Evolutionary conservation across 2,797 vertebrate species (phyloP), one percentile per base, ranked within the genome.

Genomic region (Chelon auratus): DNA sequence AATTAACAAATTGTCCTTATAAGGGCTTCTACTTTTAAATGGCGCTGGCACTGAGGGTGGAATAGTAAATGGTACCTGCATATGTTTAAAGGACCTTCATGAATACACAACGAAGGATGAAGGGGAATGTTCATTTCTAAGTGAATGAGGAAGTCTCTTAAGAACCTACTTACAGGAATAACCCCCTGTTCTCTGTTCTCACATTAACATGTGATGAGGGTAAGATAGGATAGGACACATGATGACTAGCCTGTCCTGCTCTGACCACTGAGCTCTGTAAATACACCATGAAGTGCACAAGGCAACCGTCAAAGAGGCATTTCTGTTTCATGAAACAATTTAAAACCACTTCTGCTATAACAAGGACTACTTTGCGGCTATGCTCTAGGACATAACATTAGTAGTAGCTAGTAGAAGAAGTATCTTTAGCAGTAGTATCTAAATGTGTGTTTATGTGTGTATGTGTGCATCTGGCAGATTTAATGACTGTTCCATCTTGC

Each of bases 1-100:
- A 88, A 91, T 91, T 90, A 84, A 88, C 58, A 84, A 87, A 91
- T 82, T 83, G 72, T 56, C 71, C 68, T 75, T 85, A 68, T 47
- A 48, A 83, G 56, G 65, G 52, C 48, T 83, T 83, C 86, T 86
- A 69, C 54, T 18, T 78, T 82, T 77, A 75, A 82, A 72, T 48
- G 5, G 67, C 74, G 72, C 67, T 60, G 75, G 36, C 67, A 78
- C 80, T 86, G 75, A 85, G 58, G 71, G 65, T 58, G 26, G 47
- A 75, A 69, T 24, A 24, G 22, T 53, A 87, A 75, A 76, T 76
- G 45, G 60, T 60, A 22, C 56, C 58, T 63, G 56, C 71, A 87
- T 85, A 78, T 72, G 68, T 55, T 82, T 70, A 75, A 68, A 87
- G 71, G 69, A 76, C 68, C 67, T 81, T 89, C 80, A 87, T 91